These are phyloP conservation scores for Elephas maximus DNA, from an alignment of 2,113 vertebrate species.

Conservation along the genomic window DNA sequence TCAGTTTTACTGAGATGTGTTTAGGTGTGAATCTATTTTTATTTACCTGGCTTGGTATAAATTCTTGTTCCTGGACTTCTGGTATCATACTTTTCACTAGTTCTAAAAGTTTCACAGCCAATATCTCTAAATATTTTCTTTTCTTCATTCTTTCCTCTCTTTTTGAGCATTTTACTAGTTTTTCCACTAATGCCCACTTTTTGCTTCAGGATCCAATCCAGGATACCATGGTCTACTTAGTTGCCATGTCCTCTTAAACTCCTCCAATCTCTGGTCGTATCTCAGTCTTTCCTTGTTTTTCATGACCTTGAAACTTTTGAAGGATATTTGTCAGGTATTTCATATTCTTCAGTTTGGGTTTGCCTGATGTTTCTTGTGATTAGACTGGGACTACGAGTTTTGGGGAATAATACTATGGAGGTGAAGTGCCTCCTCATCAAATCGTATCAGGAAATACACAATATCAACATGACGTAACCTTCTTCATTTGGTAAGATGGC, in stretches of 20 bases:
- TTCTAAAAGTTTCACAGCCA: neutral
- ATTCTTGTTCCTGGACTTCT: neutral
- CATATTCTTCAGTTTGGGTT: neutral
- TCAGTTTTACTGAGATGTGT: constrained; percentile 5
- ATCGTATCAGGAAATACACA: neutral
- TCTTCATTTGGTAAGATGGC: neutral
- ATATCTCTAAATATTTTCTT: neutral
- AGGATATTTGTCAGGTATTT: neutral
- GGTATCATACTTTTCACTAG: neutral
- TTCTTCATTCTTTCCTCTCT: neutral
- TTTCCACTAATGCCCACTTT: neutral
- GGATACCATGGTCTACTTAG: neutral
- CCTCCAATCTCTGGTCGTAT: neutral
- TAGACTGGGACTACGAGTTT: neutral
- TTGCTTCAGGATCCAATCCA: neutral
- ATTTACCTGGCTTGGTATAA: neutral
- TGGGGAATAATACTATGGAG: neutral
- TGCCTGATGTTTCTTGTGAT: neutral
- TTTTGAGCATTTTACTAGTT: neutral
- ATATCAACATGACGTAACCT: neutral
- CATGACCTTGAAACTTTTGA: neutral
- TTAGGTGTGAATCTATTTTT: neutral
- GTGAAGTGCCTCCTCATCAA: neutral
- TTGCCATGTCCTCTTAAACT: no score
- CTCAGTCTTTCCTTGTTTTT: neutral